These are phyloP conservation scores for Pseudococcus jackbeardsleyi DNA, from an alignment of 2,888 invertebrate species.

Conservation along the genomic window DNA sequence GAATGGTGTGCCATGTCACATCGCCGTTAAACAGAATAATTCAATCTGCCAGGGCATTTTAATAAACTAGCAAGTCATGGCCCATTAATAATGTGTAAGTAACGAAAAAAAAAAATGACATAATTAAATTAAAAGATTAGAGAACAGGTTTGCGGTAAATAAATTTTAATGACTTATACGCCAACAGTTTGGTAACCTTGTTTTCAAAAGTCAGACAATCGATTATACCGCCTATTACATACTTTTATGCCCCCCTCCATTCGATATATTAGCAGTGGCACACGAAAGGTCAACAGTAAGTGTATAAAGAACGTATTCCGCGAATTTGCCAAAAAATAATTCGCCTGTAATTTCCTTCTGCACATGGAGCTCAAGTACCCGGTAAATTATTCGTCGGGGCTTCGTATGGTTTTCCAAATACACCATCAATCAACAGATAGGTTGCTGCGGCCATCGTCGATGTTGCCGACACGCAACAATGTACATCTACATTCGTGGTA, in stretches of 20 bases:
- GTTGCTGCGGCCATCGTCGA: neutral
- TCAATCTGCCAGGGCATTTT: constrained; percentile 15
- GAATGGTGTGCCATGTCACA: neutral
- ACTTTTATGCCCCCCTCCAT: neutral
- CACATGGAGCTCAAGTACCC: neutral
- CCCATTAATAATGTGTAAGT: constrained; percentile 25
- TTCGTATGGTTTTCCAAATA: neutral
- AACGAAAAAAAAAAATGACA: neutral
- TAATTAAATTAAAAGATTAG: constrained; percentile 38
- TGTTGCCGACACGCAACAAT: constrained; percentile 27
- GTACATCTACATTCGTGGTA: neutral
- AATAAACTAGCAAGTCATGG: constrained; percentile 32
- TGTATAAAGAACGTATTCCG: neutral
- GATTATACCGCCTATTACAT: constrained; percentile 21
- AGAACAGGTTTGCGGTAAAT: constrained; percentile 33
- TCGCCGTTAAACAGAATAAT: neutral
- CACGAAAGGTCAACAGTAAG: neutral
- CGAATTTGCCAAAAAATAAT: neutral
- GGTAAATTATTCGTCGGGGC: neutral
- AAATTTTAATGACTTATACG: constrained; percentile 39
- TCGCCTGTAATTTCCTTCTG: neutral
- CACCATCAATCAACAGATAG: constrained; percentile 30
- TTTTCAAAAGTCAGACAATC: constrained; percentile 38
- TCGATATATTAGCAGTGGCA: neutral
- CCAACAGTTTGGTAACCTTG: constrained; percentile 41